phyloP scores from a whole-genome alignment of 2,888 invertebrate genomes.

The Nomada ruficornis region DNA sequence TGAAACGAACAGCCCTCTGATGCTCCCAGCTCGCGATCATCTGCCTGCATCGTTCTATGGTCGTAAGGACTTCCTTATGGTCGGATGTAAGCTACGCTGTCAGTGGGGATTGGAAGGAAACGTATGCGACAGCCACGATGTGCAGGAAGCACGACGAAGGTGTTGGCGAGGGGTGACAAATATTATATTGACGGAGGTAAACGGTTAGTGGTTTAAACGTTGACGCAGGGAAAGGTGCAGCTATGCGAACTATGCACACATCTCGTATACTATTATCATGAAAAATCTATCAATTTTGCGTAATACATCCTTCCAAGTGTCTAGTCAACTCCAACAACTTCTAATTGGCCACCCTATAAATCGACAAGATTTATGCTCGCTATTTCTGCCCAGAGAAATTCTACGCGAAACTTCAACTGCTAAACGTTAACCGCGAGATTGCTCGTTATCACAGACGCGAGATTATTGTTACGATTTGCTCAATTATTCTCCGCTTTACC shows the following conservation, averaged over 20 bases:
- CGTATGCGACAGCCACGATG: slow-evolving; percentile 1
- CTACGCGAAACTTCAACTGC: background rate
- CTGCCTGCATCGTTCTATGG: slow-evolving; percentile 47
- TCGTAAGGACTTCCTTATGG: slow-evolving; percentile 62
- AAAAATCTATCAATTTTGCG: background rate
- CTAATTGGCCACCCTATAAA: slow-evolving; percentile 5
- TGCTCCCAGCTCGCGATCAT: slow-evolving; percentile 50
- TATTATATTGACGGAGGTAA: background rate
- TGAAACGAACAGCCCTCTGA: slow-evolving; percentile 79
- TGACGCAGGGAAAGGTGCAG: background rate
- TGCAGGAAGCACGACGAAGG: background rate
- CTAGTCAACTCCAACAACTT: background rate
- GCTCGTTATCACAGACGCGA: background rate
- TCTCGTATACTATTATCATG: background rate
- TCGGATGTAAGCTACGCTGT: slow-evolving; percentile 46
- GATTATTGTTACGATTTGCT: background rate
- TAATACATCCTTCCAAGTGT: background rate
- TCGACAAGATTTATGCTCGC: background rate
- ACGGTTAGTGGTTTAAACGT: background rate
- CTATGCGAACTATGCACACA: background rate
- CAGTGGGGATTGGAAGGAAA: slow-evolving; percentile 22
- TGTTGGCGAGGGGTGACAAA: slow-evolving; percentile 16
- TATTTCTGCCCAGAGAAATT: background rate
- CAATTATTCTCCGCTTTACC: background rate
- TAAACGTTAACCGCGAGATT: background rate